These are phyloP conservation scores for Sakesphorus luctuosus DNA, from an alignment of 2,113 vertebrate genomes.

Conservation along the genomic window DNA sequence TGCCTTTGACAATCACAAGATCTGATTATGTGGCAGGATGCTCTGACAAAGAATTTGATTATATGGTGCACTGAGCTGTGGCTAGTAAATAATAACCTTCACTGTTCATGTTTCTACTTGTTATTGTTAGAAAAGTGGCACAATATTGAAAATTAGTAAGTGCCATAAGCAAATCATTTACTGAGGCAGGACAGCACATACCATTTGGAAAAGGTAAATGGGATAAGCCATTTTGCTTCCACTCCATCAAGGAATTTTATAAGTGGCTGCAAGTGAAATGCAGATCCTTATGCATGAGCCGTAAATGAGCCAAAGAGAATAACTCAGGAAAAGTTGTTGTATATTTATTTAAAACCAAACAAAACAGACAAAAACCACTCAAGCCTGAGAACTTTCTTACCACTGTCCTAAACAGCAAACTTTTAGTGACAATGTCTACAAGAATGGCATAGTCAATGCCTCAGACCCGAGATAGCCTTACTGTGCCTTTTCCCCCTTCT, in stretches of 20 bases:
- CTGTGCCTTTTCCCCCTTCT: not conserved
- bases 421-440: not conserved
- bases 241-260: not conserved
- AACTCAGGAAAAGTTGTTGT: not conserved
- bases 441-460: not conserved
- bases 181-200: not conserved
- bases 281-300: not conserved
- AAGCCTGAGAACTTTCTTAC: not conserved
- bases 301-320: not conserved
- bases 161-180: constrained; percentile 63
- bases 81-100: constrained; percentile 72
- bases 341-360: not conserved
- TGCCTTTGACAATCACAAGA: constrained; percentile 72
- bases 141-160: constrained; percentile 63
- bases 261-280: not conserved
- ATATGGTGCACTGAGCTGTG: constrained; percentile 69
- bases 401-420: not conserved
- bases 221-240: not conserved
- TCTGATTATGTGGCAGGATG: constrained; percentile 76
- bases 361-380: not conserved
- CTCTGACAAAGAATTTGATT: constrained; percentile 78
- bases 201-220: not conserved
- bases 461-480: rapidly evolving
- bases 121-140: constrained; percentile 55
- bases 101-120: constrained; percentile 49